Evolutionary conservation across 2,113 vertebrate species (phyloP), one percentile per base, ranked within the genome.

Genomic region (Malurus alboscapulatus): DNA sequence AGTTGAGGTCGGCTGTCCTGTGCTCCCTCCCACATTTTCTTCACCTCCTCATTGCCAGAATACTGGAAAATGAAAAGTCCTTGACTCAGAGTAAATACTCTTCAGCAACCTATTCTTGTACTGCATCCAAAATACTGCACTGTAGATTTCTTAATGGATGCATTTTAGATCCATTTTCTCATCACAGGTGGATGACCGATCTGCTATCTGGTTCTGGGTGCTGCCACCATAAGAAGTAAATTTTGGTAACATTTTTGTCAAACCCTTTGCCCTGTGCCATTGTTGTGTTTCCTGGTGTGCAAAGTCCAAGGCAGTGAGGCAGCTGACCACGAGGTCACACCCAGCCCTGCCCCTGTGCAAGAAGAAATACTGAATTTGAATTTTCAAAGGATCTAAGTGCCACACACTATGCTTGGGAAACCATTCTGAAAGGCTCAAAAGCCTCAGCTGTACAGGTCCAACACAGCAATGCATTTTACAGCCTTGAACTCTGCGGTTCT

Each of bases 351-450:
- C 30, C 6, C 3, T 6, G 11, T 29, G 22, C 7, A 34, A 55
- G 32, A 61, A 55, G 30, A 79, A 51, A 48, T 0, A 1, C 1
- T 3, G 27, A 79, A 91, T 73, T 61, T 20, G 25, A 79, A 91
- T 73, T 61, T 22, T 42, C 59, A 34, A 1, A 1, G 47, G 63
- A 63, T 8, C 4, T 1, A 1, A 7, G 21, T 65, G n/a, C 40
- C 34, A 50, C 19, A 48, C 84, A n/a, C 16, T 27, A 7, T 1
- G 0, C 21, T 74, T 76, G 44, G 44, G 36, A 90, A 73, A 59
- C 18, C 36, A 32, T 92, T 92, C 44, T 71, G 30, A 32, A 16
- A 8, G 7, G 18, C 73, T 85, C 74, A 58, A 73, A 87, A 91
- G 34, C 34, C 47, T 80, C 79, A 67, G 24, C 42, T 71, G 38